These are phyloP conservation scores for Acanthochromis polyacanthus DNA, from an alignment of 2,113 vertebrate genomes.

Conservation along the genomic window DNA sequence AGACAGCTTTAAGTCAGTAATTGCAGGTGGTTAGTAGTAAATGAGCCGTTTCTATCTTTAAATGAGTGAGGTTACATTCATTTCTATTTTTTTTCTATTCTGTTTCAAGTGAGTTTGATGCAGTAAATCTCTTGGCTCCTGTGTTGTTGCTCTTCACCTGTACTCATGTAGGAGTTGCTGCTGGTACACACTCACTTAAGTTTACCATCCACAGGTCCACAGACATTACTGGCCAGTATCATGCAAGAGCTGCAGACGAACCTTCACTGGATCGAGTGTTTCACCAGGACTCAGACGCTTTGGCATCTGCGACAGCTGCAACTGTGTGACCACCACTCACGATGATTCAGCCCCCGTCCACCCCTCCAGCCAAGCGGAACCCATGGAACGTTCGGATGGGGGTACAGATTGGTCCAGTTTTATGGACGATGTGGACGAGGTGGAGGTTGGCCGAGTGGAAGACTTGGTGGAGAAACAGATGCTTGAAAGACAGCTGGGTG, in stretches of 20 bases:
- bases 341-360: conserved; percentile 87
- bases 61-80: background rate
- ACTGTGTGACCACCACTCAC: conserved; percentile 91
- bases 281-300: conserved; percentile 91
- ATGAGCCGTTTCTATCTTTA: background rate
- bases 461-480: conserved; percentile 86
- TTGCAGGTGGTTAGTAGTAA: conserved; percentile 6
- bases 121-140: background rate
- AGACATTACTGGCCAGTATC: conserved; percentile 94
- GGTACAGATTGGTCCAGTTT: conserved; percentile 94
- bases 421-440: conserved; percentile 94
- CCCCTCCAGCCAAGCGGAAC: conserved; percentile 85
- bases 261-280: conserved; percentile 89
- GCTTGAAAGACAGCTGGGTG: conserved; percentile 78
- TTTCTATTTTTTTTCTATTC: background rate
- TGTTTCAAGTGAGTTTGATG: background rate
- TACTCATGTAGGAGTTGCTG: background rate
- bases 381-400: conserved; percentile 85
- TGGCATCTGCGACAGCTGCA: conserved; percentile 95
- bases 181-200: background rate
- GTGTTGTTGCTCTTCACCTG: background rate
- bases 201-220: conserved; percentile 87
- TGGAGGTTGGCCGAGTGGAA: conserved; percentile 84
- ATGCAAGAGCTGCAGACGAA: conserved; percentile 94
- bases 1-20: background rate